These are phyloP conservation scores for Cynaeus angustus DNA, from an alignment of 2,888 invertebrate genomes.

Conservation along the genomic window DNA sequence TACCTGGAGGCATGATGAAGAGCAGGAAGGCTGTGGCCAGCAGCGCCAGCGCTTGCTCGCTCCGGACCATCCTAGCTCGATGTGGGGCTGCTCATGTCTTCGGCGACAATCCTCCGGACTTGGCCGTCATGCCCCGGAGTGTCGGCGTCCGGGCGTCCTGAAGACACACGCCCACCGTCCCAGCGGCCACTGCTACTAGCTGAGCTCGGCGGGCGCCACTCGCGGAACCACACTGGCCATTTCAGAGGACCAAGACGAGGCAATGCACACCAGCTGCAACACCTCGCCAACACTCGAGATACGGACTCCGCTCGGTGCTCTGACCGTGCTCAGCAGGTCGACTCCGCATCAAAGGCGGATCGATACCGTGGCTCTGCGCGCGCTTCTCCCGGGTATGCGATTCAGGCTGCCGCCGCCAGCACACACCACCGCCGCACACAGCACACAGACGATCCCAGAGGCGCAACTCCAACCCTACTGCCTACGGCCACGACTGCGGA, in stretches of 20 bases:
- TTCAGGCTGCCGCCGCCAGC: conserved; percentile 43
- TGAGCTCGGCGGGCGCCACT: conserved; percentile 64
- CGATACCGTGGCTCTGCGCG: conserved; percentile 58
- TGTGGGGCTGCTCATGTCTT: conserved; percentile 66
- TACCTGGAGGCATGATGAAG: conserved; percentile 70
- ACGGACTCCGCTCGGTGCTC: conserved; percentile 50
- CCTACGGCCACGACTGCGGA: conserved; percentile 41
- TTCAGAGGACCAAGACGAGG: conserved; percentile 57
- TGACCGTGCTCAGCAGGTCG: conserved; percentile 47
- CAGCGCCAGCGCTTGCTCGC: conserved; percentile 67
- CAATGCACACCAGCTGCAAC: conserved; percentile 51
- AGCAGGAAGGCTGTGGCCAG: conserved; percentile 70
- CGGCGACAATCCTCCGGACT: conserved; percentile 67
- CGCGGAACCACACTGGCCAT: conserved; percentile 66
- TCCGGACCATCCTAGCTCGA: conserved; percentile 68
- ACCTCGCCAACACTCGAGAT: conserved; percentile 50
- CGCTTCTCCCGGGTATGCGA: conserved; percentile 58
- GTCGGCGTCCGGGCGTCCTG: conserved; percentile 52
- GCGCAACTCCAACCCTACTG: conserved; percentile 34
- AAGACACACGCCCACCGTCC: conserved; percentile 58
- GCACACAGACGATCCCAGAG: conserved; percentile 36
- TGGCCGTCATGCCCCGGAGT: conserved; percentile 69
- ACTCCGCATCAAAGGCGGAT: conserved; percentile 57
- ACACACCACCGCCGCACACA: conserved; percentile 30
- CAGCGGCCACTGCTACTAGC: conserved; percentile 65